Conservation (phyloP, 2,888 invertebrate species). For the Torymus auratus region DNA sequence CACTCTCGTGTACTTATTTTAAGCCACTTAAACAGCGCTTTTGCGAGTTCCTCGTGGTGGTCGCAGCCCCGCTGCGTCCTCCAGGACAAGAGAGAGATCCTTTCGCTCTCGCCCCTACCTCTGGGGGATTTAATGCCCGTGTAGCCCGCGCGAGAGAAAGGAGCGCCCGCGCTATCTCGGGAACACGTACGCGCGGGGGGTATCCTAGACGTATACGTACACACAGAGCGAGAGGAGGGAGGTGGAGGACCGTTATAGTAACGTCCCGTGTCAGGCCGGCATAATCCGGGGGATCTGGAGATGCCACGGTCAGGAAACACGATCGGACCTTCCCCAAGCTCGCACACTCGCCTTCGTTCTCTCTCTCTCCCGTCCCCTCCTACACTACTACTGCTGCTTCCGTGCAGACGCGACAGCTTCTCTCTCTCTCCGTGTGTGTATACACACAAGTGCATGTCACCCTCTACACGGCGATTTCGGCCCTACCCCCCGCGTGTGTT, state of each 20-base stretch:
- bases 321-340: slow-evolving; percentile 66
- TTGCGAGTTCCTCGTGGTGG: slow-evolving; percentile 49
- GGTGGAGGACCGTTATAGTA: slow-evolving; percentile 57
- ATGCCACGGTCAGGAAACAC: slow-evolving; percentile 71
- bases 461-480: not conserved
- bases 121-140: not conserved
- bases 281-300: slow-evolving; percentile 72
- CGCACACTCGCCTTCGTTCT: slow-evolving; percentile 37
- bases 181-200: slow-evolving; percentile 12
- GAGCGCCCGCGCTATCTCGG: not conserved
- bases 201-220: not conserved
- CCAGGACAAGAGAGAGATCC: slow-evolving; percentile 8
- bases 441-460: not conserved
- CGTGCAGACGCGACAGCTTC: too few relatives aligned
- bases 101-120: not conserved
- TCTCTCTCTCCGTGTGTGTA: too few relatives aligned
- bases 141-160: too few relatives aligned
- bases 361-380: slow-evolving; percentile 11
- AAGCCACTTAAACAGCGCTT: slow-evolving; percentile 66
- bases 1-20: slow-evolving; percentile 64
- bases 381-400: too few relatives aligned
- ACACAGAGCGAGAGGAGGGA: not conserved
- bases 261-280: slow-evolving; percentile 69
- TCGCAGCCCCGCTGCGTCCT: not conserved
- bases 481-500: too few relatives aligned